Percentiles rank a stretch among this genome's conserved stretches.
phyloP scores from a whole-genome alignment of 2,113 vertebrate species.

The Melospiza melodia region DNA sequence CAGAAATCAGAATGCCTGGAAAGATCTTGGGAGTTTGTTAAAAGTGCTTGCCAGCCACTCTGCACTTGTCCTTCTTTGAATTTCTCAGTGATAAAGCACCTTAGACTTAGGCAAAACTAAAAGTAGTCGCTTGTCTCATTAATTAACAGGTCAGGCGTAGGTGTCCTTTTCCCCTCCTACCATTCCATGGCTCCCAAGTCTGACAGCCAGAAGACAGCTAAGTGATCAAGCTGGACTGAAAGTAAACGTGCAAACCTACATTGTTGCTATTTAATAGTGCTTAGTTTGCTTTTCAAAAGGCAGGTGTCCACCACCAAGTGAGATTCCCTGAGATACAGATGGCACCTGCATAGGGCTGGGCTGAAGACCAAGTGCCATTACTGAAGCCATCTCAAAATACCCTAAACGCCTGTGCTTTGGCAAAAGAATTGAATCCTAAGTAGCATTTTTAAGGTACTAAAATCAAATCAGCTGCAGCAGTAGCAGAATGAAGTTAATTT shows the following conservation, averaged over 20 bases:
- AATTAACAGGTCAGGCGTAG: background rate
- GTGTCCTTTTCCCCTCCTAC: background rate
- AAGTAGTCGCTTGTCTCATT: background rate
- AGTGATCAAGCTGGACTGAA: background rate
- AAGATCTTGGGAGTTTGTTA: background rate
- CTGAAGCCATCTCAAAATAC: background rate
- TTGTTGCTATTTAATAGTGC: background rate
- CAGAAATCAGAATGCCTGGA: background rate
- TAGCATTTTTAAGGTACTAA: background rate
- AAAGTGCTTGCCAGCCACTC: background rate
- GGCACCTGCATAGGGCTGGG: background rate
- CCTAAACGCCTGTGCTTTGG: background rate
- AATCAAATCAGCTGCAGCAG: slow-evolving; percentile 14
- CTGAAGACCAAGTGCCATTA: background rate
- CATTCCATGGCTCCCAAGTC: background rate
- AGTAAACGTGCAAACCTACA: background rate
- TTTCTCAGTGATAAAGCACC: background rate
- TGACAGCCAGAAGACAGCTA: background rate
- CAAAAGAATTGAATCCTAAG: background rate
- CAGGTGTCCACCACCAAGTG: background rate
- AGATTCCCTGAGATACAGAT: background rate
- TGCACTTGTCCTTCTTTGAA: background rate
- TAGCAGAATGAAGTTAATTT: background rate
- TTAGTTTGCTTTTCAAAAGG: background rate
- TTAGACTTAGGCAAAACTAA: background rate